Evolutionary conservation across 2,888 invertebrate genomes (phyloP), one percentile per base, ranked within the genome.

Genomic region (Platycheirus rosarum): DNA sequence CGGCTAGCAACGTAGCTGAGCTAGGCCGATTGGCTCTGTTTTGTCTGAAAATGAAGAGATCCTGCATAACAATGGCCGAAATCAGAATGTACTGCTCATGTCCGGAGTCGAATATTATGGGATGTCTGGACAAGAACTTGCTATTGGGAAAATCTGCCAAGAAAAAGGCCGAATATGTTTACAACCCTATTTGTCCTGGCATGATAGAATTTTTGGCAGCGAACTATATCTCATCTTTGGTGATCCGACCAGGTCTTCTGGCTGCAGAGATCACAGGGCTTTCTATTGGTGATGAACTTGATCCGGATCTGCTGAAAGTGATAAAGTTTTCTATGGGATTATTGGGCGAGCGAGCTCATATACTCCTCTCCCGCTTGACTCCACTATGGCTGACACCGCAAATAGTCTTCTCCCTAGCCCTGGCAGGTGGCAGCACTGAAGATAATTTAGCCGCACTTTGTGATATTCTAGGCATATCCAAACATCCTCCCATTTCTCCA

Each of bases 151-250:
- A 88, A 69, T 86, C 87, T 1, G 88, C 91, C 14, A 88, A 90
- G 79, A 89, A 91, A 62, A 91, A 91, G 73, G 87, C 88, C 0
- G 91, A 91, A 40, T 86, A 85, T 74, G 87, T 90, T 18, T 92
- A 90, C 86, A 90, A 91, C 9, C 91, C 92, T 1, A 89, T 92
- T 37, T 92, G 92, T 86, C 89, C 91, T 53, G 91, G 92, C 1
- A 90, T 92, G 78, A 91, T 91, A 13, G 92, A 92, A 85, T 92
- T 91, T 85, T 87, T 92, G n/a, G 91, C 92, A 1, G 92, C 92
- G 0, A 92, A 92, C 85, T 92, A 92, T 86, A 89, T 92, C n/a
- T 91, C 92, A 0, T 92, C 92, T 0, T 88, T 92, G 4, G 91
- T 92, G 4, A 91, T 91, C 84, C 91, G 92, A 80, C 91, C 92